Evolutionary conservation across 53 echinoderm and acorn worm genomes (phyloP).

Genomic region (Temnopleurus reevesii): DNA sequence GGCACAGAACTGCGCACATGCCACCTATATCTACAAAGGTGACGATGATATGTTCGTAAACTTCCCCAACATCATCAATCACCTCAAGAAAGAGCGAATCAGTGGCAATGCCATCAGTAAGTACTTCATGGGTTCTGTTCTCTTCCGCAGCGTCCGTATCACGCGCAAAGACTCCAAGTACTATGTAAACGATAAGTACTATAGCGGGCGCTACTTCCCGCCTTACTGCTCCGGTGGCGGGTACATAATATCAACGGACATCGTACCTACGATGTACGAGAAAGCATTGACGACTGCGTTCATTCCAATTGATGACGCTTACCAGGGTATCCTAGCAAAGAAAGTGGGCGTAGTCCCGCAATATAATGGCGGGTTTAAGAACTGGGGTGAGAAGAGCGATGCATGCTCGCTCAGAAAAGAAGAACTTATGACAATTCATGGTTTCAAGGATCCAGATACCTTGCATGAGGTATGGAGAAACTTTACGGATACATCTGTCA

Average conservation of each 20-base stretch:
- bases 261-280: constrained; percentile 80
- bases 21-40: constrained; percentile 86
- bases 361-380: constrained; percentile 78
- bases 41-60: constrained; percentile 99
- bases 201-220: constrained; percentile 87
- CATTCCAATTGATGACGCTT: constrained; percentile 94
- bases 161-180: constrained; percentile 82
- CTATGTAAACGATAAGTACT: constrained; percentile 77
- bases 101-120: constrained; percentile 64
- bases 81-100: constrained; percentile 57
- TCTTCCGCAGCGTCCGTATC: constrained; percentile 73
- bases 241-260: constrained; percentile 82
- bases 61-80: constrained; percentile 72
- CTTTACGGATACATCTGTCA: constrained; percentile 72
- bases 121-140: constrained; percentile 77
- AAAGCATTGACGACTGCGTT: constrained; percentile 80
- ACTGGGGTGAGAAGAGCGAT: constrained; percentile 90
- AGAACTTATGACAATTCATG: constrained; percentile 87
- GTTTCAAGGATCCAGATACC: constrained; percentile 68
- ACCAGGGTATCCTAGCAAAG: constrained; percentile 88
- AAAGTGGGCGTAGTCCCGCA: constrained; percentile 72
- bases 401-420: constrained; percentile 75
- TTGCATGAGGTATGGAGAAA: constrained; percentile 89
- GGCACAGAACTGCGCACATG: constrained; percentile 71
- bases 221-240: constrained; percentile 95